A percentile compares a stretch with the other conserved stretches of the same genome.
phyloP scores from a whole-genome alignment of 1,140 invertebrate genomes.

The Drosophila triauraria region DNA sequence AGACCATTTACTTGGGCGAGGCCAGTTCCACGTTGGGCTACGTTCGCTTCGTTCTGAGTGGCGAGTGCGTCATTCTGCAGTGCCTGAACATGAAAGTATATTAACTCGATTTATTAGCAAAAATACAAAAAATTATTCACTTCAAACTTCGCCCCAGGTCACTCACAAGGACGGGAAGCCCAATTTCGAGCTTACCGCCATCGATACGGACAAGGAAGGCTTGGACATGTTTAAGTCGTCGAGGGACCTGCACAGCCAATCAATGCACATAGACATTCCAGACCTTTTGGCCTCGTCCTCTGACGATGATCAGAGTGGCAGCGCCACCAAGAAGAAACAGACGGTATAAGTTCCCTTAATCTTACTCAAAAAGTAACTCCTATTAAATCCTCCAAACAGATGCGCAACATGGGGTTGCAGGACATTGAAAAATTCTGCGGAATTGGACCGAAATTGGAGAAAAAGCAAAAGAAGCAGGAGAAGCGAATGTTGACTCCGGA shows the following conservation, averaged over 20 bases:
- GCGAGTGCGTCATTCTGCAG: slow-evolving; percentile 79
- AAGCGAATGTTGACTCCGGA: not conserved
- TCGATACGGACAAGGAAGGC: not conserved
- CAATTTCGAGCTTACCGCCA: slow-evolving; percentile 8
- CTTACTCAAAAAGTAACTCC: too few relatives aligned
- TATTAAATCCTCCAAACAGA: slow-evolving; percentile 7
- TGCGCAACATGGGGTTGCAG: slow-evolving; percentile 50
- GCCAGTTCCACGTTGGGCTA: slow-evolving; percentile 50
- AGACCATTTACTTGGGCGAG: slow-evolving; percentile 73
- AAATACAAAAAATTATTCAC: slow-evolving; percentile 6
- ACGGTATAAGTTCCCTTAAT: not conserved
- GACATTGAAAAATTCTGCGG: slow-evolving; percentile 41
- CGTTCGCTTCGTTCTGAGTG: slow-evolving; percentile 75
- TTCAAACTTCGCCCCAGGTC: not conserved
- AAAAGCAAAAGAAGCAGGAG: not conserved
- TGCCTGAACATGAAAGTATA: slow-evolving; percentile 67
- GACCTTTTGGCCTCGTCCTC: slow-evolving; percentile 19
- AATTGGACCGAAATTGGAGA: not conserved
- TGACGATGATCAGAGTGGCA: not conserved
- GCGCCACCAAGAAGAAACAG: slow-evolving; percentile 39
- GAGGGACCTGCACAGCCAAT: not conserved
- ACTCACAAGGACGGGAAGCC: not conserved
- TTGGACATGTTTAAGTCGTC: slow-evolving; percentile 1
- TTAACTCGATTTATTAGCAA: too few relatives aligned
- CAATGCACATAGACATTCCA: not conserved